phyloP scores from a whole-genome alignment of 2,888 invertebrate species.

The Argyresthia goedartella region DNA sequence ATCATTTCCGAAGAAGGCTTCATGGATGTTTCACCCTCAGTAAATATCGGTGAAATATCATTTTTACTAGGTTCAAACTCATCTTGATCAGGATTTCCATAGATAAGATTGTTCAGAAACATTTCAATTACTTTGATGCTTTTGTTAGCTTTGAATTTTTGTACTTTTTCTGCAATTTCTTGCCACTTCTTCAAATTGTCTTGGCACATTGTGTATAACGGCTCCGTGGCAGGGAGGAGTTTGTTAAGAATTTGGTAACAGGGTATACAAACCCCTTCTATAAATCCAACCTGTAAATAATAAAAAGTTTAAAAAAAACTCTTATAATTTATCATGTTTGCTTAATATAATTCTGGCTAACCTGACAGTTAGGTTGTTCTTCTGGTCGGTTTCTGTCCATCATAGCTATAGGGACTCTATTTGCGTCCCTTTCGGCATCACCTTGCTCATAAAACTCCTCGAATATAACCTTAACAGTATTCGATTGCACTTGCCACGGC shows the following conservation, averaged over 20 bases:
- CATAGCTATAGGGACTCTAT: conserved; percentile 82
- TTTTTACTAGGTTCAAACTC: too few species aligned
- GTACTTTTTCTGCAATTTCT: too few species aligned
- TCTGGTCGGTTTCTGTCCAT: conserved; percentile 82
- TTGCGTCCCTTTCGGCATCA: conserved; percentile 77
- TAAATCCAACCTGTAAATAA: conserved; percentile 78
- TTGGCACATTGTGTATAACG: conserved; percentile 77
- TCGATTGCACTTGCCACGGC: conserved; percentile 85
- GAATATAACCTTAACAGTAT: conserved; percentile 85
- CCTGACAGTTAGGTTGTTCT: conserved; percentile 82
- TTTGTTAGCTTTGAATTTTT: too few species aligned
- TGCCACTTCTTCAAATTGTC: conserved; percentile 58
- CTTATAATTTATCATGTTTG: neutral
- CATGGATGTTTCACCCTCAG: too few species aligned
- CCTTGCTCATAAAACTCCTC: conserved; percentile 87
- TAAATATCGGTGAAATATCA: too few species aligned
- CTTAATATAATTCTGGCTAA: conserved; percentile 21
- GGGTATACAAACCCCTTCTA: conserved; percentile 84
- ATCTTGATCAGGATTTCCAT: too few species aligned
- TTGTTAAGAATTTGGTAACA: conserved; percentile 79
- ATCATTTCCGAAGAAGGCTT: too few species aligned
- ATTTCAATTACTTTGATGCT: too few species aligned
- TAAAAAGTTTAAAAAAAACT: neutral
- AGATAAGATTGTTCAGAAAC: too few species aligned
- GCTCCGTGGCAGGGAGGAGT: conserved; percentile 78